These are phyloP conservation scores for Malurus leucopterus DNA, from an alignment of 2,797 vertebrate species.

Conservation along the genomic window DNA sequence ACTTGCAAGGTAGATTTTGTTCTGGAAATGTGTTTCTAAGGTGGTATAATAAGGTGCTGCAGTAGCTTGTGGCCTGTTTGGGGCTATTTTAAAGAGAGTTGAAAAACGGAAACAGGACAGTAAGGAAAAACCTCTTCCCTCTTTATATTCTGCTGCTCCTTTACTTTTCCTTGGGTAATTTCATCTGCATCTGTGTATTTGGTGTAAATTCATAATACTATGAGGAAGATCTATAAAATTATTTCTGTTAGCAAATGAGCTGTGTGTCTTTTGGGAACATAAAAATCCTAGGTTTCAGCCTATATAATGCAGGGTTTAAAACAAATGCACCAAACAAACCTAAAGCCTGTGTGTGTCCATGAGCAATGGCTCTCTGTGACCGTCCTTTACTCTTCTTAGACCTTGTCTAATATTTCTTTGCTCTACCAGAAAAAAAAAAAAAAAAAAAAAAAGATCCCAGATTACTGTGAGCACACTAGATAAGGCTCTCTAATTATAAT, in stretches of 20 bases:
- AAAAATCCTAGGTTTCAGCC: background rate
- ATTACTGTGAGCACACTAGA: background rate
- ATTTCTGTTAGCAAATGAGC: background rate
- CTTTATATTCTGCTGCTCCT: background rate
- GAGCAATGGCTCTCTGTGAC: background rate
- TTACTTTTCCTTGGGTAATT: background rate
- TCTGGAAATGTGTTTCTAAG: background rate
- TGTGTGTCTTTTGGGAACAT: background rate
- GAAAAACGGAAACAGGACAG: background rate
- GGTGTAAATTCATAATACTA: background rate
- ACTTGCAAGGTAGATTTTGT: background rate
- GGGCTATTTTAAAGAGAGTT: background rate
- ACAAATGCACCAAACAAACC: background rate
- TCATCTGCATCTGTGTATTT: background rate
- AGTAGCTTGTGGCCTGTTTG: background rate
- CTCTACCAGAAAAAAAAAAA: background rate
- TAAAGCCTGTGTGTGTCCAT: background rate
- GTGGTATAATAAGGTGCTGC: background rate
- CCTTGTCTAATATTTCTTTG: background rate
- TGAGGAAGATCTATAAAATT: background rate
- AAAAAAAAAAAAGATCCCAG: background rate
- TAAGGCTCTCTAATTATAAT: background rate
- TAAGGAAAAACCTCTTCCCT: background rate
- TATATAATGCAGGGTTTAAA: background rate
- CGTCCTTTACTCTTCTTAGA: background rate